Evolutionary conservation across 2,888 invertebrate species (phyloP).

Genomic region (Tineola bisselliella): DNA sequence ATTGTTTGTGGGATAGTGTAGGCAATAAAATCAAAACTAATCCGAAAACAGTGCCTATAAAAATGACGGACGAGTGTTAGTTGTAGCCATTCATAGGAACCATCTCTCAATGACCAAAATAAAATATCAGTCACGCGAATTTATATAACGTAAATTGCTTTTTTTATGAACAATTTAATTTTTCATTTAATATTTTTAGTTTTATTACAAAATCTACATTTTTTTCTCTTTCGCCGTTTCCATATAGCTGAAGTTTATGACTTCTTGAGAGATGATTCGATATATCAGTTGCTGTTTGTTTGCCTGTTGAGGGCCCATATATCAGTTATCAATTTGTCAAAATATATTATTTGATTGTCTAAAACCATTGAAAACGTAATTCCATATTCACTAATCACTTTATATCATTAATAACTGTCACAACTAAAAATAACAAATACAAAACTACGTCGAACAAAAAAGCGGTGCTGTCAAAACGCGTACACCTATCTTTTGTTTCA

Average conservation of each 20-base stretch:
- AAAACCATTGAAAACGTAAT: too few species aligned
- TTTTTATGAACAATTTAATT: background rate
- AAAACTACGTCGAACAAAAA: background rate
- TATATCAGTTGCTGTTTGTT: too few species aligned
- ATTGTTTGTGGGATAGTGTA: constrained; percentile 3
- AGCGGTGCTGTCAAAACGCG: background rate
- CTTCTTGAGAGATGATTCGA: too few species aligned
- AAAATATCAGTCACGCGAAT: background rate
- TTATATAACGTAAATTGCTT: background rate
- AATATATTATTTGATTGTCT: too few species aligned
- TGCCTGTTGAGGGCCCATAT: too few species aligned
- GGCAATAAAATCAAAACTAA: constrained; percentile 11
- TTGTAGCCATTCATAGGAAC: background rate
- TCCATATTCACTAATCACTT: too few species aligned
- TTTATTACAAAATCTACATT: too few species aligned
- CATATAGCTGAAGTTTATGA: too few species aligned
- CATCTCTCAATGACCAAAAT: constrained; percentile 2
- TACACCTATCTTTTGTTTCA: background rate
- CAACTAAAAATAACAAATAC: background rate
- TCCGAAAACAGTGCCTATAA: constrained; percentile 10
- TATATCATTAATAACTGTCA: too few species aligned
- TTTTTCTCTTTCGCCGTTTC: too few species aligned
- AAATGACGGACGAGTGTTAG: constrained; percentile 11
- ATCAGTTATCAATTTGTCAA: too few species aligned
- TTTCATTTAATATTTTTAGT: background rate